phyloP scores from a whole-genome alignment of 2,888 invertebrate genomes.

The Busseola fusca region DNA sequence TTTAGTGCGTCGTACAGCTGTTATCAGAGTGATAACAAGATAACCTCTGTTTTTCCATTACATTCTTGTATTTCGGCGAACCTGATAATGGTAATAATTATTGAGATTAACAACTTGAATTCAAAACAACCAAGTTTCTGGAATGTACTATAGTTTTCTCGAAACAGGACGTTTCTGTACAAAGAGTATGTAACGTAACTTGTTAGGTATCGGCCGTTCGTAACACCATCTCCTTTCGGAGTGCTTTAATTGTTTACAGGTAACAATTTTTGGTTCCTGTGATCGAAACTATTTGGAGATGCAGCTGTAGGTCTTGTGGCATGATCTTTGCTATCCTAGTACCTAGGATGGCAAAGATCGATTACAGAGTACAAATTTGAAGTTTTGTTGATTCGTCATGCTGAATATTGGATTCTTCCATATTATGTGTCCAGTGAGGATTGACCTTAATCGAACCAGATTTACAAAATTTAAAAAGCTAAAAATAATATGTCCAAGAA shows the following conservation, averaged over 20 bases:
- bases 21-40: slow-evolving; percentile 53
- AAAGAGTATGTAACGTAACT: slow-evolving; percentile 1
- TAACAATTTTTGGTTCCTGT: slow-evolving; percentile 9
- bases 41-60: slow-evolving; percentile 59
- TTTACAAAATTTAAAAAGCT: background rate
- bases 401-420: too few species aligned
- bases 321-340: background rate
- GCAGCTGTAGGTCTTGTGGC: background rate
- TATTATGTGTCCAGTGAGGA: background rate
- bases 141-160: slow-evolving; percentile 8
- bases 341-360: too few species aligned
- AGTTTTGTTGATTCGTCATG: background rate
- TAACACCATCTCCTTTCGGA: slow-evolving; percentile 13
- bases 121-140: slow-evolving; percentile 7
- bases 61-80: slow-evolving; percentile 53
- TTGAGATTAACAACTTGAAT: slow-evolving; percentile 37
- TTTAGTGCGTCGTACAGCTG: slow-evolving; percentile 11
- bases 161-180: slow-evolving; percentile 2
- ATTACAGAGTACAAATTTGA: background rate
- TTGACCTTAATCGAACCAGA: background rate
- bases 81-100: slow-evolving; percentile 45
- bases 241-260: slow-evolving; percentile 24
- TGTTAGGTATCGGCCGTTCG: slow-evolving; percentile 13
- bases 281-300: slow-evolving; percentile 6
- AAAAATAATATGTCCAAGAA: too few species aligned